phyloP scores from a whole-genome alignment of 2,797 vertebrate species.

The Brotogeris chrysoptera region DNA sequence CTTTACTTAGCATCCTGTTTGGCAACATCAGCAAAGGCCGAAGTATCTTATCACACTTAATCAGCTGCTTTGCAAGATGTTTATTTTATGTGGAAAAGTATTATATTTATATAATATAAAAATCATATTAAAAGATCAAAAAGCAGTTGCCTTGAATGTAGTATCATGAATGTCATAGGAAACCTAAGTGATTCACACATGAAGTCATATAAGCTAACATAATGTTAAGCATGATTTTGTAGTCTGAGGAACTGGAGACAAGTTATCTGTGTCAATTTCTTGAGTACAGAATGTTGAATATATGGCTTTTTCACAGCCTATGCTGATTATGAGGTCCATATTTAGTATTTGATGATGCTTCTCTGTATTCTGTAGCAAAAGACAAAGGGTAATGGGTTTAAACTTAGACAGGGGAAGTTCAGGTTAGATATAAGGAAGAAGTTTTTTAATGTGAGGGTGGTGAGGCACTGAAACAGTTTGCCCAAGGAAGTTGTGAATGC shows the following conservation, averaged over 20 bases:
- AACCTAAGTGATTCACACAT: not conserved
- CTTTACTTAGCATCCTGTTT: slow-evolving; percentile 11
- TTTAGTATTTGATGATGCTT: not conserved
- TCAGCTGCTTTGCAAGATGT: not conserved
- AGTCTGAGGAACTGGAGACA: not conserved
- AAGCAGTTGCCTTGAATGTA: not conserved
- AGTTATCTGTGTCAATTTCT: not conserved
- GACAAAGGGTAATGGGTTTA: not conserved
- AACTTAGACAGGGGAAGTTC: not conserved
- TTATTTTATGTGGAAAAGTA: not conserved
- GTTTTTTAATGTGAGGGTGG: not conserved
- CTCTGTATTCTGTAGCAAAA: not conserved
- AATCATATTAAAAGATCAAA: not conserved
- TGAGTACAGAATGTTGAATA: not conserved
- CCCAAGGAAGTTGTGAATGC: not conserved
- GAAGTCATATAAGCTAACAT: not conserved
- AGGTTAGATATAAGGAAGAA: not conserved
- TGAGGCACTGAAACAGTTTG: not conserved
- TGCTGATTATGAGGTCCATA: not conserved
- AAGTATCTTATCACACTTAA: not conserved
- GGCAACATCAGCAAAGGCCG: not conserved
- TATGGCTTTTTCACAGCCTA: not conserved
- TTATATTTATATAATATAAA: not conserved
- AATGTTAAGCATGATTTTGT: not conserved
- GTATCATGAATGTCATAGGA: not conserved